Conservation (phyloP, 2,888 invertebrate genomes). For the Terebella lapidaria region DNA sequence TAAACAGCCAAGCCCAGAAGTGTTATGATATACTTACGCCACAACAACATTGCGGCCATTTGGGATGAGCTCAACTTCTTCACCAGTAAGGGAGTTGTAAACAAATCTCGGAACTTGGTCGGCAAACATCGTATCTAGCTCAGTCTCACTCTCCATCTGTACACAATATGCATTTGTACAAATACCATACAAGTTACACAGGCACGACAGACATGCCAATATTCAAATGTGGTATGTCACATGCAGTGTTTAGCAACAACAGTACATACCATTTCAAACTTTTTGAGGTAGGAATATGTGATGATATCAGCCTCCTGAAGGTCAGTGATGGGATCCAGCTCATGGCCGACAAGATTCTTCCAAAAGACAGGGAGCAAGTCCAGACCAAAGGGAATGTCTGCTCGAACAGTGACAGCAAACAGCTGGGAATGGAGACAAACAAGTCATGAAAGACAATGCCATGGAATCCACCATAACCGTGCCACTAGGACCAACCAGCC, state of each 20-base stretch:
- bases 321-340: slow-evolving; percentile 42
- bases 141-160: slow-evolving; percentile 45
- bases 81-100: slow-evolving; percentile 40
- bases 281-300: slow-evolving; percentile 51
- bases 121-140: slow-evolving; percentile 40
- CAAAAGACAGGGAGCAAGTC: slow-evolving; percentile 45
- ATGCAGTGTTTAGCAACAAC: too few relatives aligned
- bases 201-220: neutral
- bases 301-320: slow-evolving; percentile 49
- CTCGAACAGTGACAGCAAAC: slow-evolving; percentile 49
- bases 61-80: slow-evolving; percentile 43
- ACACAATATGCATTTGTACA: too few relatives aligned
- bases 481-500: too few relatives aligned
- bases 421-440: slow-evolving; percentile 35
- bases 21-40: slow-evolving; percentile 31
- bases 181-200: too few relatives aligned
- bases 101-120: slow-evolving; percentile 43
- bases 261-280: slow-evolving; percentile 47
- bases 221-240: too few relatives aligned
- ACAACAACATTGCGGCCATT: slow-evolving; percentile 36
- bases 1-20: too few relatives aligned
- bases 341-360: slow-evolving; percentile 43
- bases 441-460: neutral
- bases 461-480: too few relatives aligned
- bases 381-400: slow-evolving; percentile 51